phyloP scores from a whole-genome alignment of 2,888 invertebrate genomes.

The Crioceris asparagi region DNA sequence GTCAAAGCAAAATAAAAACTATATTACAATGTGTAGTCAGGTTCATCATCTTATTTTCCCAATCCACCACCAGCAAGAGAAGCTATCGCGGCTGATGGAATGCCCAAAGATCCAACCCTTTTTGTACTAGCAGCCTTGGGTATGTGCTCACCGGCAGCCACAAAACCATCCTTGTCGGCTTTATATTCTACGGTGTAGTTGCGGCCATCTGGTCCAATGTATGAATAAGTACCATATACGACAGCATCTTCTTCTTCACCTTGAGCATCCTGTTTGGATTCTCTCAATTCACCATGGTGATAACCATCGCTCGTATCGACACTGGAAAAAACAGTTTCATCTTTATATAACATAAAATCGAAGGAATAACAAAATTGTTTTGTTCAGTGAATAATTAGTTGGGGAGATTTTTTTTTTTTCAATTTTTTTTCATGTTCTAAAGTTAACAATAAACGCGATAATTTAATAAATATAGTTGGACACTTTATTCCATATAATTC shows the following conservation, averaged over 20 bases:
- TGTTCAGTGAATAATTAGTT: no score
- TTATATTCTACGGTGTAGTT: slow-evolving; percentile 36
- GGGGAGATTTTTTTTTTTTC: no score
- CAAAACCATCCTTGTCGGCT: slow-evolving; percentile 40
- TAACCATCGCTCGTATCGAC: slow-evolving; percentile 42
- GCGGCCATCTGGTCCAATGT: slow-evolving; percentile 38
- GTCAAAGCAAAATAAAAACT: no score
- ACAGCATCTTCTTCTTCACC: slow-evolving; percentile 23
- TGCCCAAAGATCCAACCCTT: slow-evolving; percentile 26
- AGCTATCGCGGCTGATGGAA: slow-evolving; percentile 31
- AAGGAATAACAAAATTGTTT: no score
- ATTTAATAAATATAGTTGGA: no score
- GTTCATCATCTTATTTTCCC: no score
- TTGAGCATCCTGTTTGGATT: slow-evolving; percentile 15
- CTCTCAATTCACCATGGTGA: slow-evolving; percentile 38
- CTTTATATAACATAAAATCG: no score
- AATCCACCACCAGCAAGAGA: slow-evolving; percentile 30
- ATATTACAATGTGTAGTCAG: no score
- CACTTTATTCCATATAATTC: no score
- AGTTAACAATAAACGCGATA: background rate
- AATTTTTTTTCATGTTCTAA: background rate
- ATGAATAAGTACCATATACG: slow-evolving; percentile 38
- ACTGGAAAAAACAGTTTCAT: slow-evolving; percentile 15
- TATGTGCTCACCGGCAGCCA: slow-evolving; percentile 31
- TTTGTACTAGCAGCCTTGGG: slow-evolving; percentile 26